Evolutionary conservation across 2,797 vertebrate species (phyloP), one percentile per base, ranked within the genome.

Genomic region (Thunnus albacares): DNA sequence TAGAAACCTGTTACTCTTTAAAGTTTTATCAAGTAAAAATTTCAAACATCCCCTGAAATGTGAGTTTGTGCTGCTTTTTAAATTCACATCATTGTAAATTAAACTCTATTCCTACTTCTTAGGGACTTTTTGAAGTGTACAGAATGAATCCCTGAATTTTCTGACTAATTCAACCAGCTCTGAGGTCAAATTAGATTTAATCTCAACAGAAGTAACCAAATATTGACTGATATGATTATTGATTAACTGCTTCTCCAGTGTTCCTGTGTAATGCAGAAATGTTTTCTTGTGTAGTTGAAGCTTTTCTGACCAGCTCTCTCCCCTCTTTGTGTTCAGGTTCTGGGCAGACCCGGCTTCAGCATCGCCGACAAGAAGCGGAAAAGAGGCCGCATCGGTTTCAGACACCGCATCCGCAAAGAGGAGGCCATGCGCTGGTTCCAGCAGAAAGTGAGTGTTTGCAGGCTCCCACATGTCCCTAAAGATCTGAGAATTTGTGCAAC

Each of bases 401-500:
- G 95, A 89, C 98, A 99, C 96, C 97, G 98, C 82, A 99, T 99
- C 90, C 97, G 97, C 62, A 99, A 99, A 91, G 98, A 99, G 94
- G 98, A 99, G 90, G 97, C 98, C 89, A 99, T 99, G 98, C 97
- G 98, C 93, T 99, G 98, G 98, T 99, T 99, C 92, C 98, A 99
- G 93, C 98, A 99, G 85, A 99, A 99, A 96, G 98, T 99, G 57
- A 93, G 93, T 90, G 0, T 58, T 10, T 1, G n/a, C 22, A 6
- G 3, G 2, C 0, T 12, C 35, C 1, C 4, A 3, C 20, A n/a
- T 6, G 6, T 49, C 17, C 26, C 4, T 3, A 33, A 6, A 17
- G 45, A 22, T 7, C 3, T 6, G 4, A 2, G 15, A 41, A 18
- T 52, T 3, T 26, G 20, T 45, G 3, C 0, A 6, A 5, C 6